These are phyloP conservation scores for Dromas ardeola DNA, from an alignment of 2,113 vertebrate genomes.

Conservation along the genomic window DNA sequence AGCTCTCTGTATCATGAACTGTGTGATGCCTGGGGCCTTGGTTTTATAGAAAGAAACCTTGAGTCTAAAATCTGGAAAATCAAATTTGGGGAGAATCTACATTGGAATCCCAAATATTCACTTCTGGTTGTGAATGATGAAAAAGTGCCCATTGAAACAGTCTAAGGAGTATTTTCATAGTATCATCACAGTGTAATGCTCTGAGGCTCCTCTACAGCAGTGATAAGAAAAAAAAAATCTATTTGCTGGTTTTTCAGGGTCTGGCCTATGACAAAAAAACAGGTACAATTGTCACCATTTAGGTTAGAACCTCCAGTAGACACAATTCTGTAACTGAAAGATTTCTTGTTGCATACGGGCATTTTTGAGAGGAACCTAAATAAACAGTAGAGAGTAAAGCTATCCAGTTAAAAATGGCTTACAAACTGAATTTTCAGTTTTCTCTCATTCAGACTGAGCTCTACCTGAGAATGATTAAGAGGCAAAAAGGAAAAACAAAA, in stretches of 20 bases:
- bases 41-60: neutral
- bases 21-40: neutral
- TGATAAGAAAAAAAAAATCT: neutral
- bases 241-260: neutral
- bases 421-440: neutral
- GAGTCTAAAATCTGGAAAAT: neutral
- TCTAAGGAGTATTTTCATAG: neutral
- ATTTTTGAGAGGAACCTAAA: conserved; percentile 2
- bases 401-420: neutral
- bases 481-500: neutral
- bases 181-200: neutral
- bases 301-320: neutral
- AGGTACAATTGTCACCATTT: neutral
- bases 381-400: neutral
- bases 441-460: neutral
- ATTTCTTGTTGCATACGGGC: neutral
- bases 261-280: neutral
- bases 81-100: neutral
- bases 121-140: neutral
- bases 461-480: neutral
- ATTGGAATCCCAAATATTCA: neutral
- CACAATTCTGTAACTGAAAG: neutral
- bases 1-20: neutral
- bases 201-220: neutral
- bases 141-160: neutral